Conservation (phyloP, 1,140 invertebrate genomes). For the Metopolophium dirhodum region DNA sequence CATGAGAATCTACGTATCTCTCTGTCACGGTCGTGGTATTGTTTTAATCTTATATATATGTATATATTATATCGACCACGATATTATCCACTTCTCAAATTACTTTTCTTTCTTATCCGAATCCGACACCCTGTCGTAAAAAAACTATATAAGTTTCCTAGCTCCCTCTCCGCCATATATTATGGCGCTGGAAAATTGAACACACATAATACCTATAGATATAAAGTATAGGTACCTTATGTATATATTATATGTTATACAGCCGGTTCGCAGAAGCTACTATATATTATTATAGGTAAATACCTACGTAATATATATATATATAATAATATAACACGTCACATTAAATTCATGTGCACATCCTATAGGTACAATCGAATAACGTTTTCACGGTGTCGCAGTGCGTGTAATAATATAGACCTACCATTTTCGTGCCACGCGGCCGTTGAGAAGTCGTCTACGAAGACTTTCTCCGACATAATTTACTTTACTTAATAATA, state of each 20-base stretch:
- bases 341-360: neutral
- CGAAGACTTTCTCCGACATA: neutral
- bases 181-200: neutral
- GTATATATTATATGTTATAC: neutral
- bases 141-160: neutral
- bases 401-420: neutral
- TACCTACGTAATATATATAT: neutral
- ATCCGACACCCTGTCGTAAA: neutral
- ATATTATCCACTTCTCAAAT: neutral
- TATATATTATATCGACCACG: neutral
- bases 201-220: too few relatives aligned
- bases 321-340: neutral
- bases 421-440: neutral
- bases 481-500: neutral
- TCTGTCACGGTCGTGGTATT: neutral
- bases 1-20: neutral
- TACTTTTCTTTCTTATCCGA: neutral
- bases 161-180: neutral
- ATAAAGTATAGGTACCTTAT: too few relatives aligned
- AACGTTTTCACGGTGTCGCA: neutral
- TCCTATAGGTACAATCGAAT: neutral
- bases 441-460: neutral
- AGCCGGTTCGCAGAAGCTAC: neutral
- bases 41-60: neutral
- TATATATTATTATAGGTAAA: neutral